These are phyloP conservation scores for Itoplectis maculator DNA, from an alignment of 2,888 invertebrate species.

Conservation along the genomic window DNA sequence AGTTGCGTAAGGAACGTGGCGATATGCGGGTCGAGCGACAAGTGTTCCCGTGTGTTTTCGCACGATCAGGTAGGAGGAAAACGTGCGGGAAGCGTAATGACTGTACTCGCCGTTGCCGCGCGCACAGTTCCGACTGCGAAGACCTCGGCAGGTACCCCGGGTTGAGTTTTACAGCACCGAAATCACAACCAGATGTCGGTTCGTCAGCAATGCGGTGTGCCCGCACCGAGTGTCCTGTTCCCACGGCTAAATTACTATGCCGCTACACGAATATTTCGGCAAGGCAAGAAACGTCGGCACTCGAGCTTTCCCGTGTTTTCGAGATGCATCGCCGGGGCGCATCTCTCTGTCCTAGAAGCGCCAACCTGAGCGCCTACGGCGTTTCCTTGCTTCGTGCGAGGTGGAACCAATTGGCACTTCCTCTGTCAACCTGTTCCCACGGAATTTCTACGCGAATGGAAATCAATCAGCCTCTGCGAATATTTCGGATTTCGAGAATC, in stretches of 20 bases:
- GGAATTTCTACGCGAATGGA: slow-evolving; percentile 25
- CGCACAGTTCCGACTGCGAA: slow-evolving; percentile 35
- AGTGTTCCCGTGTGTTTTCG: slow-evolving; percentile 45
- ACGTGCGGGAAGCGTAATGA: slow-evolving; percentile 52
- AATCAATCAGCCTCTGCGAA: slow-evolving; percentile 5
- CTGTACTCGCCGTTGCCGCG: slow-evolving; percentile 27
- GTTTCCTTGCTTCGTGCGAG: slow-evolving; percentile 25
- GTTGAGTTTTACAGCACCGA: slow-evolving; percentile 77
- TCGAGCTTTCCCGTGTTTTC: slow-evolving; percentile 64
- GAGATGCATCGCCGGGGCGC: slow-evolving; percentile 60
- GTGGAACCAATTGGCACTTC: slow-evolving; percentile 59
- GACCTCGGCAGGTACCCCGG: slow-evolving; percentile 69
- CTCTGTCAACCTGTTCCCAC: slow-evolving; percentile 49
- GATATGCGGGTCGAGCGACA: slow-evolving; percentile 13
- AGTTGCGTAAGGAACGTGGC: slow-evolving; percentile 7
- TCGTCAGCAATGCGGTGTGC: slow-evolving; percentile 73
- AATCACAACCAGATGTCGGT: slow-evolving; percentile 81
- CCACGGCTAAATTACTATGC: slow-evolving; percentile 78
- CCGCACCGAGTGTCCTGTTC: slow-evolving; percentile 72
- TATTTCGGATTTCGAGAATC: background rate
- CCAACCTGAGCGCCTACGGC: slow-evolving; percentile 56
- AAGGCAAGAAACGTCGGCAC: slow-evolving; percentile 52
- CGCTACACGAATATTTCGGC: slow-evolving; percentile 75
- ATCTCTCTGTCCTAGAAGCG: slow-evolving; percentile 46
- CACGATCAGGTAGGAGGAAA: slow-evolving; percentile 64